These are phyloP conservation scores for Orcinus orca DNA, from an alignment of 2,113 vertebrate species.

Conservation along the genomic window DNA sequence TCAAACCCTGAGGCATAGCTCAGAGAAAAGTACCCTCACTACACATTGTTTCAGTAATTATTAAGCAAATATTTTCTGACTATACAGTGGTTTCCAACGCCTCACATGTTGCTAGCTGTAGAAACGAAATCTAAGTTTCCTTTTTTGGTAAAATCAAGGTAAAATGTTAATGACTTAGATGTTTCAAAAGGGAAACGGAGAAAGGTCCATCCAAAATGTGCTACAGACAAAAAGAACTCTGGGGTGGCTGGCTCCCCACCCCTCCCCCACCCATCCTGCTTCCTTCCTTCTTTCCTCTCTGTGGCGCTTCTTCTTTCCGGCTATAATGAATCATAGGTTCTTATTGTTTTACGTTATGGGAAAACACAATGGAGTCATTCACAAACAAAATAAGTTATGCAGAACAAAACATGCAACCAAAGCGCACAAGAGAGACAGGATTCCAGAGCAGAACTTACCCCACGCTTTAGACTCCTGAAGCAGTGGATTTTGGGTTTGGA, in stretches of 20 bases:
- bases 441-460: slow-evolving; percentile 94
- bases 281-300: not conserved
- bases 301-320: not conserved
- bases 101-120: not conserved
- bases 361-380: slow-evolving; percentile 69
- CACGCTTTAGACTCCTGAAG: slow-evolving; percentile 99
- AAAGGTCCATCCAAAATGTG: not conserved
- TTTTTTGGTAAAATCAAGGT: not conserved
- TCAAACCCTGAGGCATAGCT: rapidly evolving
- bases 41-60: not conserved
- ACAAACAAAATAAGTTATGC: slow-evolving; percentile 76
- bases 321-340: not conserved
- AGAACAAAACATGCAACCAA: slow-evolving; percentile 76
- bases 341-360: not conserved
- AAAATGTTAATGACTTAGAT: not conserved
- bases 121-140: not conserved
- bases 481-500: slow-evolving; percentile 99
- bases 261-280: not conserved
- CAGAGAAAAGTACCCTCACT: rapidly evolving
- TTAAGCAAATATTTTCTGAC: not conserved
- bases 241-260: not conserved
- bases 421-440: slow-evolving; percentile 76
- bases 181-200: slow-evolving; percentile 17
- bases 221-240: not conserved
- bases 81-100: not conserved